Percentiles rank a stretch among this genome's conserved stretches.
phyloP scores from a whole-genome alignment of 2,113 vertebrate species.

The Tetrax tetrax region DNA sequence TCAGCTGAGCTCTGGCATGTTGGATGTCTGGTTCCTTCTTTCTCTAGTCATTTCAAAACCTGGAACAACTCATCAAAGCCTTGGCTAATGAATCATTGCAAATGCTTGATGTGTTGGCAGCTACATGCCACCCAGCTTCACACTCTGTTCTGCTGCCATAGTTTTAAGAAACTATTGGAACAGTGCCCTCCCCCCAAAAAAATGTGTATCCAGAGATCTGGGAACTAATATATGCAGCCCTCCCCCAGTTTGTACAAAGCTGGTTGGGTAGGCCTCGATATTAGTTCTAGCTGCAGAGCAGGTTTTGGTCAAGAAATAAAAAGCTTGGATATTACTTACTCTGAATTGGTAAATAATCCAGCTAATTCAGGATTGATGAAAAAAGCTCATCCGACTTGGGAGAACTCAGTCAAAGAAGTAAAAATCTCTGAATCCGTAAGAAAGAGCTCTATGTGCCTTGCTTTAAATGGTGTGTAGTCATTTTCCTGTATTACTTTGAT shows the following conservation, averaged over 20 bases:
- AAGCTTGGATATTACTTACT: background rate
- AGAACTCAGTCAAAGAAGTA: background rate
- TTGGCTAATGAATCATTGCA: slow-evolving; percentile 66
- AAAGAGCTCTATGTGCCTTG: background rate
- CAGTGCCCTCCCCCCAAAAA: background rate
- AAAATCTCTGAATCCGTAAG: background rate
- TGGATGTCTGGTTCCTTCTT: slow-evolving; percentile 4
- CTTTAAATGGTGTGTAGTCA: background rate
- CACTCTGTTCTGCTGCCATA: slow-evolving; percentile 59
- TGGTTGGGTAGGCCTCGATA: slow-evolving; percentile 10
- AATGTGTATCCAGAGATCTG: slow-evolving; percentile 38
- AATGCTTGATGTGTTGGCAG: slow-evolving; percentile 63
- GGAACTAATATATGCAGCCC: slow-evolving; percentile 34
- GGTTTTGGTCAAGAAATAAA: slow-evolving; percentile 7
- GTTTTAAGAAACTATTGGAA: slow-evolving; percentile 65
- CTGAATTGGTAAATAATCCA: background rate
- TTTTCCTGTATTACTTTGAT: background rate
- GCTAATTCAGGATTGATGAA: background rate
- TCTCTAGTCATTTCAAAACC: background rate
- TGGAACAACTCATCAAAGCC: slow-evolving; percentile 26
- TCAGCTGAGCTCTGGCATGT: background rate
- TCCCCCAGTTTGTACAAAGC: slow-evolving; percentile 25
- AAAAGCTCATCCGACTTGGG: background rate
- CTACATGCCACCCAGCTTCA: slow-evolving; percentile 62
- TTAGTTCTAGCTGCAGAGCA: slow-evolving; percentile 10